These are phyloP conservation scores for Xenopus laevis DNA, from an alignment of 2,113 vertebrate species.

Conservation along the genomic window DNA sequence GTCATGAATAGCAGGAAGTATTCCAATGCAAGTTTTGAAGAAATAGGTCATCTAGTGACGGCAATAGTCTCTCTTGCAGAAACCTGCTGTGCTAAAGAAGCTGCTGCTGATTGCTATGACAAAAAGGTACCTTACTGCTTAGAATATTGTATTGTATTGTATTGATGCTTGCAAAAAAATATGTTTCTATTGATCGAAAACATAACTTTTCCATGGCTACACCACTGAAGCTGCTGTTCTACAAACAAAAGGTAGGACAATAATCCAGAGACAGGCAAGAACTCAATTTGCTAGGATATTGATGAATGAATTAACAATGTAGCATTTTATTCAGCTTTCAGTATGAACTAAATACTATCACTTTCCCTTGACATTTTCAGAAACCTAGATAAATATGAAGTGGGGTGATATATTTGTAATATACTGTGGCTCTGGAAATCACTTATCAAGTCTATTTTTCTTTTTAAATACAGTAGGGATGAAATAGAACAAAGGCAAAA, in stretches of 20 bases:
- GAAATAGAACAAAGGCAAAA: too few species aligned
- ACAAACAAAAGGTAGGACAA: background rate
- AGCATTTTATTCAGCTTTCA: too few species aligned
- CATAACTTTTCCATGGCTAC: background rate
- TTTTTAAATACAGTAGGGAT: too few species aligned
- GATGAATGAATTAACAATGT: background rate
- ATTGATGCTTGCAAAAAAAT: background rate
- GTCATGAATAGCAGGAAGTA: constrained; percentile 66
- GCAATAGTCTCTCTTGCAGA: constrained; percentile 62
- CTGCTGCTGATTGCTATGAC: constrained; percentile 60
- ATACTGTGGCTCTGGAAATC: too few species aligned
- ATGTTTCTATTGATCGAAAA: background rate
- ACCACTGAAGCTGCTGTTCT: background rate
- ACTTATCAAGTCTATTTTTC: too few species aligned
- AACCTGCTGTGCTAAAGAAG: constrained; percentile 56
- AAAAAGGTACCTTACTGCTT: constrained; percentile 51
- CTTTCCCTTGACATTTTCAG: too few species aligned
- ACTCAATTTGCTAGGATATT: background rate
- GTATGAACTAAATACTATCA: too few species aligned
- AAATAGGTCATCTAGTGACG: constrained; percentile 55
- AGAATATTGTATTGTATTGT: background rate
- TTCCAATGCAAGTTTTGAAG: constrained; percentile 62
- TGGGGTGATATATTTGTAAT: too few species aligned
- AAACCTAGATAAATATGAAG: too few species aligned
- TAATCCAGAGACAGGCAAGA: background rate